Conservation (phyloP, 2,888 invertebrate genomes). For the Drosophila subquinaria region DNA sequence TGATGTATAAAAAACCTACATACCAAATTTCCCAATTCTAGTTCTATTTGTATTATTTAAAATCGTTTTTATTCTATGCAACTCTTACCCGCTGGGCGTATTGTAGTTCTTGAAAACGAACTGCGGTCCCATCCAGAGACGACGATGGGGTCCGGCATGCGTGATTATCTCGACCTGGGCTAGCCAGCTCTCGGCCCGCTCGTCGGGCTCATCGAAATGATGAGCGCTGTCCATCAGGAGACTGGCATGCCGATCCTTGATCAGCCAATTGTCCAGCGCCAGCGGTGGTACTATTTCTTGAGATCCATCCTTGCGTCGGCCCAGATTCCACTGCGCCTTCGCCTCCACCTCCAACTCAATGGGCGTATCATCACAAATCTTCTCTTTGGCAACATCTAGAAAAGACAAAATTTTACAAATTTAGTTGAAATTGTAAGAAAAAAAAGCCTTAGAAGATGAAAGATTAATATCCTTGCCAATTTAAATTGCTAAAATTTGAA, state of each 20-base stretch:
- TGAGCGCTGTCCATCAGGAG: conserved; percentile 81
- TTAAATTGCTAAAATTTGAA: no score
- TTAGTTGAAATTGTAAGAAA: no score
- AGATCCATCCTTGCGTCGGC: conserved; percentile 86
- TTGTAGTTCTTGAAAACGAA: conserved; percentile 98
- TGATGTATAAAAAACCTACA: no score
- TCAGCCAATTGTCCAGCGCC: conserved; percentile 89
- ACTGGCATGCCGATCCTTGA: conserved; percentile 85
- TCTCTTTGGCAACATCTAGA: conserved; percentile 91
- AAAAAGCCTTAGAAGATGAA: no score
- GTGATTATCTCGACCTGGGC: conserved; percentile 99
- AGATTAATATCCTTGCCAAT: no score
- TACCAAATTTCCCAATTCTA: not conserved
- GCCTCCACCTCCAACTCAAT: conserved; percentile 95
- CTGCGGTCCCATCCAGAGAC: conserved; percentile 99
- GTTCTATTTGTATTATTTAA: not conserved
- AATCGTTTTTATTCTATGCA: not conserved
- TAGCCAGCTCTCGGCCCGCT: conserved; percentile 94
- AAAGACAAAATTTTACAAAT: no score
- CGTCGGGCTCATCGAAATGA: conserved; percentile 84
- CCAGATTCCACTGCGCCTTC: conserved; percentile 95
- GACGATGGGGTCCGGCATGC: conserved; percentile 97
- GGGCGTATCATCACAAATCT: conserved; percentile 93
- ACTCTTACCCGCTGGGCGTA: conserved; percentile 89
- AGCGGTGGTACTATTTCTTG: conserved; percentile 92